phyloP scores from a whole-genome alignment of 2,888 invertebrate genomes.

The Ornithoptera alexandrae region DNA sequence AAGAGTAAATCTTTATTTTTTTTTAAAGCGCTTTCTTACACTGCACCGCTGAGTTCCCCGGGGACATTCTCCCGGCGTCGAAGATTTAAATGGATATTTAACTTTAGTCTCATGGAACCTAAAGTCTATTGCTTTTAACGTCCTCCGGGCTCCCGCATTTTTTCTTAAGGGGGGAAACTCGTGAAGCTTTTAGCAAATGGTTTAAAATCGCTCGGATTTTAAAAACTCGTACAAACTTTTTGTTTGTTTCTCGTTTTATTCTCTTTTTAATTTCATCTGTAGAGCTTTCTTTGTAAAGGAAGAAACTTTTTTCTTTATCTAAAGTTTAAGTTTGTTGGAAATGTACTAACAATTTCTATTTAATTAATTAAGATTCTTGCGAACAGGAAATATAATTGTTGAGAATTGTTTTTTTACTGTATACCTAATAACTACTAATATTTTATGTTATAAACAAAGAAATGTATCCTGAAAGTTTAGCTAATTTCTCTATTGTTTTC shows the following conservation, averaged over 20 bases:
- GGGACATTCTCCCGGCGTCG: conserved; percentile 53
- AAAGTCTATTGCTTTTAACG: conserved; percentile 72
- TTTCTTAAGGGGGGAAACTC: conserved; percentile 56
- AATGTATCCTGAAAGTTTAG: background rate
- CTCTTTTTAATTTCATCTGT: conserved; percentile 29
- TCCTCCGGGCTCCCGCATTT: conserved; percentile 51
- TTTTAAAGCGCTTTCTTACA: conserved; percentile 49
- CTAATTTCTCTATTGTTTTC: conserved; percentile 4
- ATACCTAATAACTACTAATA: background rate
- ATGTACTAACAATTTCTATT: background rate
- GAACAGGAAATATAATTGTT: background rate
- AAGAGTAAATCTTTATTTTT: background rate
- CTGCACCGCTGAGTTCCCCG: conserved; percentile 65
- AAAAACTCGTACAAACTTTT: conserved; percentile 47
- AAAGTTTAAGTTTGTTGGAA: conserved; percentile 20
- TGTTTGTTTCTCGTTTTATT: conserved; percentile 34
- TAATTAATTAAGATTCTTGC: background rate
- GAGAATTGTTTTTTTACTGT: no score
- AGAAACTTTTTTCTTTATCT: conserved; percentile 29
- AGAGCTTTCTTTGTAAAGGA: conserved; percentile 30
- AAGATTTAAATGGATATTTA: conserved; percentile 80
- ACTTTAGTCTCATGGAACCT: conserved; percentile 75
- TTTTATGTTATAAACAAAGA: background rate
- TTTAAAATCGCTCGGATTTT: conserved; percentile 66
- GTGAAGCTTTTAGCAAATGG: conserved; percentile 70